Evolutionary conservation across 1,140 invertebrate genomes (phyloP).

Genomic region (Sminthurides bifidus): DNA sequence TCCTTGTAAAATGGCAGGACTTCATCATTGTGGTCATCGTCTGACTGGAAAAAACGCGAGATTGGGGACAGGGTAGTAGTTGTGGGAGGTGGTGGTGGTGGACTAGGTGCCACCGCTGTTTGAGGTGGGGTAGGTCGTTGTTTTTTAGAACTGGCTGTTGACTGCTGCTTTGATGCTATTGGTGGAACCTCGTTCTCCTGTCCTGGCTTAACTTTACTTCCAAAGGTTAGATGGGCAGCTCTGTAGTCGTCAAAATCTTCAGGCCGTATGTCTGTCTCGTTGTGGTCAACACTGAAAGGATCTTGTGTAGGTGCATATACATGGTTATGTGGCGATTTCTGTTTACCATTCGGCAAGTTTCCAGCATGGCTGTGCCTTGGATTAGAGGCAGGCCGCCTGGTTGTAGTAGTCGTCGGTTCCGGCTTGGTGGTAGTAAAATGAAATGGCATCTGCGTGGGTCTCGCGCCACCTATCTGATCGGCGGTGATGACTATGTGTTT

Average conservation of each 20-base stretch:
- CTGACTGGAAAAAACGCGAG: conserved; percentile 12
- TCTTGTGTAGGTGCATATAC: conserved; percentile 28
- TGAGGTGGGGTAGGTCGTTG: neutral
- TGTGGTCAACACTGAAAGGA: conserved; percentile 14
- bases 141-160: neutral
- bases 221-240: conserved; percentile 21
- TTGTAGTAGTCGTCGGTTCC: conserved; percentile 12
- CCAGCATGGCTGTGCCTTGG: neutral
- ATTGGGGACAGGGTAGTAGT: neutral
- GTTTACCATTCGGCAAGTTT: conserved; percentile 1
- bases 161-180: neutral
- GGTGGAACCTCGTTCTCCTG: neutral
- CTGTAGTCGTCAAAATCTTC: conserved; percentile 27
- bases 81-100: conserved; percentile 2
- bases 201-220: conserved; percentile 22
- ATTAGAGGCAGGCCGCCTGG: neutral
- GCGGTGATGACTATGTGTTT: conserved; percentile 26
- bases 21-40: conserved; percentile 10
- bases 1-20: conserved; percentile 31
- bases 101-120: neutral
- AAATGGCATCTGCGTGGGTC: conserved; percentile 27
- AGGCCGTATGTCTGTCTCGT: conserved; percentile 18
- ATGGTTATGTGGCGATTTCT: conserved; percentile 26
- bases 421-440: conserved; percentile 22
- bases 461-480: conserved; percentile 28